Conservation (phyloP, 1,140 invertebrate genomes). For the Eulimnadia texana region DNA sequence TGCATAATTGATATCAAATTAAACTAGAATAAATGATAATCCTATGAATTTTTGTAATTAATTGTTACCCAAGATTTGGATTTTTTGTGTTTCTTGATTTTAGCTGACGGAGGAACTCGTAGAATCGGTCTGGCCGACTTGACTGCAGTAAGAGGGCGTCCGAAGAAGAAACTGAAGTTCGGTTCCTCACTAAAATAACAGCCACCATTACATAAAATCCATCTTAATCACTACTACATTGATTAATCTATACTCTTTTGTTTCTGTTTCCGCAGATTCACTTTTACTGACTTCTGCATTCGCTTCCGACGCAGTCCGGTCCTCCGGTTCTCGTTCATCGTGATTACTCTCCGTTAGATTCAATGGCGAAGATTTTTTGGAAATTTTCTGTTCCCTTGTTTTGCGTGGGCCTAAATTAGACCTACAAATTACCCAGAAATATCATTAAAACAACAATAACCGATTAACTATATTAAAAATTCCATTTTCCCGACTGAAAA, state of each 20-base stretch:
- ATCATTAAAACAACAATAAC: too few species aligned
- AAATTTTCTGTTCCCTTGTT: background rate
- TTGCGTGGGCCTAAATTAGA: background rate
- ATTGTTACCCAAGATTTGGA: background rate
- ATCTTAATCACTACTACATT: background rate
- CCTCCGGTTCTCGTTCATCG: background rate
- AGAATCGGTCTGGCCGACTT: constrained; percentile 2
- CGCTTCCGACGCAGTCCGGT: too few species aligned
- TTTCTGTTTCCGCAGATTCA: background rate
- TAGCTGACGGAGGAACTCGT: background rate
- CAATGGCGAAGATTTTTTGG: background rate
- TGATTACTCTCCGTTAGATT: background rate
- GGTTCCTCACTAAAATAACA: background rate
- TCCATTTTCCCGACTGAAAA: too few species aligned
- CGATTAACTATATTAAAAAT: too few species aligned
- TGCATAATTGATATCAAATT: too few species aligned
- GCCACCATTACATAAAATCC: background rate
- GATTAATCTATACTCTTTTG: background rate
- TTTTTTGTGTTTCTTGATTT: background rate
- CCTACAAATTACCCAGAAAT: background rate
- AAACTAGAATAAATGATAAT: too few species aligned
- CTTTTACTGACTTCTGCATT: background rate
- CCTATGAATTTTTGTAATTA: too few species aligned
- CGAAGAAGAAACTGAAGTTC: background rate
- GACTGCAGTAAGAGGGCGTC: background rate